Evolutionary conservation across 2,113 vertebrate genomes (phyloP), one percentile per base, ranked within the genome.

Genomic region (Catharus bicknelli): DNA sequence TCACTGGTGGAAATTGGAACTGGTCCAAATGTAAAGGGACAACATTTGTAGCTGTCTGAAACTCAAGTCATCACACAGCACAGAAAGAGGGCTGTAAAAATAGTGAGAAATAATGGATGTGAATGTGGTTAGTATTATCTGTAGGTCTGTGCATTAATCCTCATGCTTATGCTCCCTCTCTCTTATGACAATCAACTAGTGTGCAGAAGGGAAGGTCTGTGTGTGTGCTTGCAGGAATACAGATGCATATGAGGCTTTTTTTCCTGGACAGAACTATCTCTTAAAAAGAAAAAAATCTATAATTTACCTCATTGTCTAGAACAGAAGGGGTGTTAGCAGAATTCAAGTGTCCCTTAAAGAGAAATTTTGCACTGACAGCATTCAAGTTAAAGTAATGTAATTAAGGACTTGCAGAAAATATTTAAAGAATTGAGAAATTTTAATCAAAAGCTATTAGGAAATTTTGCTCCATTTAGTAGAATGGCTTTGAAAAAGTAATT

Each of bases 371-470:
- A 55, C 18, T 58, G 58, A 72, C 50, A 94, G 74, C 50, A 85
- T 63, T 62, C 66, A 69, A 87, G 29, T 69, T 87, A 26, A 93
- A 90, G 36, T 55, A 90, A 93, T 68, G 66, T 26, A 82, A 84
- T 68, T 91, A 90, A 89, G 58, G 34, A 36, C n/a, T 82, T 69
- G 75, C 21, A 92, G 55, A 90, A 91, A 21, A 86, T 45, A 88
- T 84, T 87, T 82, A 87, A 86, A 77, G 78, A 55, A 74, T 63
- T 38, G 26, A 88, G 50, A 85, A 9, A 70, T 83, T 82, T 94
- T 79, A 91, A 94, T 91, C 48, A 92, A 90, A 90, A 90, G 32
- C 58, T 70, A 70, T 88, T 93, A 75, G 83, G 50, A 86, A 94
- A 86, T 79, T 78, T 80, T 75, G 79, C 38, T 66, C 27, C 6